phyloP scores from a whole-genome alignment of 2,113 vertebrate genomes.

The Amblyornis subalaris region DNA sequence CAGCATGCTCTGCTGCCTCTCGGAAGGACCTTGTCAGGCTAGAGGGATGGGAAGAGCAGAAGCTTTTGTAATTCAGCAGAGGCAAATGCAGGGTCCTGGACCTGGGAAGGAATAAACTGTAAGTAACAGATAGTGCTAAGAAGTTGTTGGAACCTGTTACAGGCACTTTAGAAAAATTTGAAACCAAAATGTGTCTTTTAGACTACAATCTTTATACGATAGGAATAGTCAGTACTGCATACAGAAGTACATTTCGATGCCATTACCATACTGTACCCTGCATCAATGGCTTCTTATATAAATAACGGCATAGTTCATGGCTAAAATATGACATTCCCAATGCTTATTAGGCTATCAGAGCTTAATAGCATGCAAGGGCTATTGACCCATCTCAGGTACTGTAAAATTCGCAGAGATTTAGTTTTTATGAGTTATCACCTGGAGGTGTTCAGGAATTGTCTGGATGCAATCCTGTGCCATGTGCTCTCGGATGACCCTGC shows the following conservation, averaged over 20 bases:
- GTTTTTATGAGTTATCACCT: neutral
- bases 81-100: too few relatives aligned
- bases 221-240: neutral
- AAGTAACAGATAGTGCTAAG: neutral
- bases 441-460: neutral
- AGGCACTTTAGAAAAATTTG: neutral
- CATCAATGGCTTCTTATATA: neutral
- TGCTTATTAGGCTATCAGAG: neutral
- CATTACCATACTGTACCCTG: neutral
- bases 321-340: neutral
- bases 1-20: too few relatives aligned
- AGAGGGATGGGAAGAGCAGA: too few relatives aligned
- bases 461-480: neutral
- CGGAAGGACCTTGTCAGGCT: too few relatives aligned
- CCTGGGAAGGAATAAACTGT: too few relatives aligned
- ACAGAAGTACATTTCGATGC: slow-evolving; percentile 13
- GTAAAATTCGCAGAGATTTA: neutral
- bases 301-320: neutral
- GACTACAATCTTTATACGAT: neutral
- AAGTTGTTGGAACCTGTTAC: neutral
- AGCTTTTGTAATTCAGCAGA: too few relatives aligned
- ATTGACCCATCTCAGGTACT: neutral
- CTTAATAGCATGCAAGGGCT: neutral
- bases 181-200: slow-evolving; percentile 12
- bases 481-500: neutral